Percentiles rank a stretch among this genome's conserved stretches.
Conservation (phyloP, 1,140 invertebrate species). For the Batillaria attramentaria region DNA sequence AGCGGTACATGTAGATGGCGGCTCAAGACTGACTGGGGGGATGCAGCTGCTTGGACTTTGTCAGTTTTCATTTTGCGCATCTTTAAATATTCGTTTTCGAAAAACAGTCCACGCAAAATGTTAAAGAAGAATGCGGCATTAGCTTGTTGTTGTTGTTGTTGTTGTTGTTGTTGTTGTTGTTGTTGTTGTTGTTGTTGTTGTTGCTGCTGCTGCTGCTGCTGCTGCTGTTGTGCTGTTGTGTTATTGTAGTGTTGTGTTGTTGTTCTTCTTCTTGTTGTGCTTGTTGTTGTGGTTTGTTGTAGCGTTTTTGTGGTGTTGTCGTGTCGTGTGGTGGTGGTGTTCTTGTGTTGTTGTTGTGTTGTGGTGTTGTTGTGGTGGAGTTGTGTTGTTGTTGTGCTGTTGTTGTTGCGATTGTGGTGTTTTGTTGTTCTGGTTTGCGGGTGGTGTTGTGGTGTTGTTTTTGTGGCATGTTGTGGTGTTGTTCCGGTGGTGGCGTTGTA, state of each 20-base stretch:
- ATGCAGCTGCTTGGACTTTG: no score
- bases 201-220: slow-evolving; percentile 13
- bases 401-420: no score
- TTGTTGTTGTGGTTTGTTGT: not conserved
- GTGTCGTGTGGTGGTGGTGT: not conserved
- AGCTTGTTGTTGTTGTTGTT: not conserved
- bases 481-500: no score
- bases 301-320: not conserved
- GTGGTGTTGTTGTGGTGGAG: not conserved
- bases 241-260: not conserved
- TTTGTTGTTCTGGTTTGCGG: no score
- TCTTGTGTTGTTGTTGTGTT: not conserved
- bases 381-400: not conserved
- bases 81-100: no score
- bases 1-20: no score
- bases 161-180: slow-evolving; percentile 12
- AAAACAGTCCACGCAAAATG: no score
- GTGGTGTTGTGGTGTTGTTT: not conserved
- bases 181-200: slow-evolving; percentile 17
- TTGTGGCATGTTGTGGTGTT: not conserved
- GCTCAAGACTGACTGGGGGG: no score
- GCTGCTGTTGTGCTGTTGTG: not conserved
- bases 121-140: no score
- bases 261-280: not conserved
- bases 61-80: no score